A percentile compares a stretch with the other conserved stretches of the same genome.
Conservation (phyloP, 92 coral and sea anemone species). For the Micromussa lordhowensis region DNA sequence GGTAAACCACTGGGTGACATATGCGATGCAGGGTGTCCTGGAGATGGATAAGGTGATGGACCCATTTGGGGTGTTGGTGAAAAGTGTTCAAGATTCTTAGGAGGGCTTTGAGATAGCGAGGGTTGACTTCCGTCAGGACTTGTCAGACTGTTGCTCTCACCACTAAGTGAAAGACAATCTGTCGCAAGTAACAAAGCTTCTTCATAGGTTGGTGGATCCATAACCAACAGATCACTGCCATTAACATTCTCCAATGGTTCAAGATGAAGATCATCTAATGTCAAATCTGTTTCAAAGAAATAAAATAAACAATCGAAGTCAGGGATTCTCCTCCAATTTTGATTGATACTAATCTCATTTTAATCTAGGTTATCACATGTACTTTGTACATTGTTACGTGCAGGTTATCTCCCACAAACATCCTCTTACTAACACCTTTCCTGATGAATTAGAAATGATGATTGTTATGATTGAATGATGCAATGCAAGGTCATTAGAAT, state of each 20-base stretch:
- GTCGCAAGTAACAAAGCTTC: slow-evolving; percentile 81
- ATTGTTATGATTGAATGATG: background rate
- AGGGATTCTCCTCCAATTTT: background rate
- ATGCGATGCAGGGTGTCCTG: slow-evolving; percentile 68
- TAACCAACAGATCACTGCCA: slow-evolving; percentile 55
- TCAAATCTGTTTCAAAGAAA: slow-evolving; percentile 58
- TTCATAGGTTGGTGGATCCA: slow-evolving; percentile 80
- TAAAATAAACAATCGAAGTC: background rate
- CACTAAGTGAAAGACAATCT: slow-evolving; percentile 64
- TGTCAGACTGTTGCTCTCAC: slow-evolving; percentile 62
- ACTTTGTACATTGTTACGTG: background rate
- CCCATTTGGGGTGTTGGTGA: slow-evolving; percentile 70
- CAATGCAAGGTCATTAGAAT: background rate
- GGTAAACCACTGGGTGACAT: slow-evolving; percentile 80
- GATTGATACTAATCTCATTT: background rate
- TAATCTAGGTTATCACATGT: background rate
- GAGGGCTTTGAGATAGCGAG: slow-evolving; percentile 67
- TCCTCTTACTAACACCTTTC: background rate
- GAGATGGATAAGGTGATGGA: slow-evolving; percentile 74
- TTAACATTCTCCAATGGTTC: slow-evolving; percentile 59
- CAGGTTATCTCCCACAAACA: background rate
- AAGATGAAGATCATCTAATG: slow-evolving; percentile 65
- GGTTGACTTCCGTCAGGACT: slow-evolving; percentile 81
- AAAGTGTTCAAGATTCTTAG: slow-evolving; percentile 72
- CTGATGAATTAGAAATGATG: background rate